Conservation (phyloP, 2,888 invertebrate species). For the Cheilosia vernalis region DNA sequence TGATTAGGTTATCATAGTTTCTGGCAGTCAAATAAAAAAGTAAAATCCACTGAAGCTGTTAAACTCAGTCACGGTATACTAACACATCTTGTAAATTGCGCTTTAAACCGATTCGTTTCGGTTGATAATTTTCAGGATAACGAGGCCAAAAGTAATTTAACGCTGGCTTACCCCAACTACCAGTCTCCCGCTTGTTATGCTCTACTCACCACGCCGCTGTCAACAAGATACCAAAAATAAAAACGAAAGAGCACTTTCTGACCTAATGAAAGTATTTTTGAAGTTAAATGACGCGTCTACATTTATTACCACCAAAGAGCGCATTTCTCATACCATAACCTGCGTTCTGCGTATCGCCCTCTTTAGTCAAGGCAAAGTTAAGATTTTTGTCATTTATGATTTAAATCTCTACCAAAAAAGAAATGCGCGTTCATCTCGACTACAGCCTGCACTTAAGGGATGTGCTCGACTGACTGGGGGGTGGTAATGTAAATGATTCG, state of each 20-base stretch:
- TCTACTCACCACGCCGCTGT: slow-evolving; percentile 10
- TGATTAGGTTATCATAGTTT: too few species aligned
- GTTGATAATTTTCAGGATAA: slow-evolving; percentile 1
- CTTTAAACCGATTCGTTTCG: slow-evolving; percentile 25
- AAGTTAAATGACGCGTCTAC: slow-evolving; percentile 68
- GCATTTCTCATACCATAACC: not conserved
- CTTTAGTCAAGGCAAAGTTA: slow-evolving; percentile 3
- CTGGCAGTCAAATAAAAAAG: too few species aligned
- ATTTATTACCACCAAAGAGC: slow-evolving; percentile 52
- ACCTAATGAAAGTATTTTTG: slow-evolving; percentile 46
- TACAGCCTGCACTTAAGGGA: slow-evolving; percentile 46
- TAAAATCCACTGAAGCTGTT: not conserved
- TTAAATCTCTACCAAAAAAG: slow-evolving; percentile 40
- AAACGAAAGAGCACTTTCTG: slow-evolving; percentile 32
- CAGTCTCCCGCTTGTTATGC: too few species aligned
- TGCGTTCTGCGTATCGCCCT: not conserved
- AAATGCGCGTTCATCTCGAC: slow-evolving; percentile 28
- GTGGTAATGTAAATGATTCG: slow-evolving; percentile 20
- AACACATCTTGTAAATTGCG: not conserved
- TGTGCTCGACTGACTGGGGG: slow-evolving; percentile 5
- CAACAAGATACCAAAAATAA: slow-evolving; percentile 13
- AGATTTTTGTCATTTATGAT: slow-evolving; percentile 63
- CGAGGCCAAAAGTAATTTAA: slow-evolving; percentile 48
- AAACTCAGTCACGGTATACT: slow-evolving; percentile 30
- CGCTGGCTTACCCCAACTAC: slow-evolving; percentile 41